Evolutionary conservation across 35 echinoderm and acorn worm genomes (phyloP).

Genomic region (Strongylocentrotus purpuratus): DNA sequence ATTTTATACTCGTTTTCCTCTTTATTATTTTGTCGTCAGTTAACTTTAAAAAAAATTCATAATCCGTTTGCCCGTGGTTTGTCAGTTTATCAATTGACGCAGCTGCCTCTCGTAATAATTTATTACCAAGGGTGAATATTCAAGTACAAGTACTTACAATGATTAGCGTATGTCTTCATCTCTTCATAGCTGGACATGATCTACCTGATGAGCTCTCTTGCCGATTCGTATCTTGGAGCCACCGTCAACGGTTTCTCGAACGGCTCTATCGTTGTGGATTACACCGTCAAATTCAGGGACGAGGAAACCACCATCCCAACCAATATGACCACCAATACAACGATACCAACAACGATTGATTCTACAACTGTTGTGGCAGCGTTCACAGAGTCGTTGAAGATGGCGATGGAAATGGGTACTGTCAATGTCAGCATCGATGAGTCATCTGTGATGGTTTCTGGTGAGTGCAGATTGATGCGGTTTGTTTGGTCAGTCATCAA

Average conservation of each 20-base stretch:
- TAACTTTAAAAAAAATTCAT: no score
- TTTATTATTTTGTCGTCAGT: no score
- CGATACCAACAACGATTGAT: neutral
- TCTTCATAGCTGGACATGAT: constrained; percentile 56
- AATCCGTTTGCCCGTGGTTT: no score
- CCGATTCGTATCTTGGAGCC: constrained; percentile 45
- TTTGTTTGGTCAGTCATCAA: neutral
- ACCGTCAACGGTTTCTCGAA: constrained; percentile 56
- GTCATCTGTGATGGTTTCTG: neutral
- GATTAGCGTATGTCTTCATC: neutral
- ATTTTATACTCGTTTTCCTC: no score
- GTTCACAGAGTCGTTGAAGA: neutral
- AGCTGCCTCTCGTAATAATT: no score
- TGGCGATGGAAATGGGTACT: neutral
- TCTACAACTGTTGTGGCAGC: neutral
- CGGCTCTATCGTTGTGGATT: constrained; percentile 68
- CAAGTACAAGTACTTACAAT: no score
- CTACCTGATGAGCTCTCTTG: constrained; percentile 41
- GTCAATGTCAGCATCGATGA: constrained; percentile 28
- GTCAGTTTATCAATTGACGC: no score
- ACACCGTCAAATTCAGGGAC: constrained; percentile 49
- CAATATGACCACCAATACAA: neutral
- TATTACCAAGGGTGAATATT: no score
- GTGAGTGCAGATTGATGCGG: neutral
- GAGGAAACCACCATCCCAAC: neutral